Evolutionary conservation across 2,797 vertebrate species (phyloP), one percentile per base, ranked within the genome.

Genomic region (Anguilla anguilla): DNA sequence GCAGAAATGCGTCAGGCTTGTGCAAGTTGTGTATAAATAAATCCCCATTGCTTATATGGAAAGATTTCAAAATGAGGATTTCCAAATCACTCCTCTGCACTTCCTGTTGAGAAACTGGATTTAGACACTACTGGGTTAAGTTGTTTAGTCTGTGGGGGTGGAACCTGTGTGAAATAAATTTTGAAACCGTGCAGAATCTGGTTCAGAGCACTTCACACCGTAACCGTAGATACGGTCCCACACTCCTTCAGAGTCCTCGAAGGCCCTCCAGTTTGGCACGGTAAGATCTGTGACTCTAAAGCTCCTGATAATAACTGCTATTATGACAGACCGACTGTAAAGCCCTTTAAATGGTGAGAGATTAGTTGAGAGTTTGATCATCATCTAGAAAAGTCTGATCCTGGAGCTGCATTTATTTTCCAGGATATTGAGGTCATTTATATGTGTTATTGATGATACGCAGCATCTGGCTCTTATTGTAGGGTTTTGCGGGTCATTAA

Each of bases 31-130:
- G 3, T 3, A 6, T 77, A 77, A 77, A 39, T 19, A 77, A n/a
- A 19, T 5, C 19, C 19, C 39, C 31, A 35, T 19, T 77, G 72
- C 39, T 15, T 77, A 49, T 67, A 17, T 67, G 35, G 57, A 72
- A 55, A 83, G 43, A 84, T 87, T 83, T 83, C 46, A 53, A 82
- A 83, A 87, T 61, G 19, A 35, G 9, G 28, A 49, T 72, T 84
- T 74, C 61, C 59, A 51, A 53, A 51, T 11, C n/a, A 85, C 15
- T 69, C 13, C 28, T 57, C 31, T 77, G 49, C 51, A 49, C 43
- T 85, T 88, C 67, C 64, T 25, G 19, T 59, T 88, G 46, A 49
- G 22, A 57, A 35, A 55, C 13, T 10, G 31, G 10, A 25, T 9
- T 7, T 3, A 31, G 67, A 11, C 49, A 22, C 25, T 49, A 17